A percentile compares a stretch with the other conserved stretches of the same genome.
phyloP scores from a whole-genome alignment of 2,888 invertebrate genomes.

The Octonoba sinensis region DNA sequence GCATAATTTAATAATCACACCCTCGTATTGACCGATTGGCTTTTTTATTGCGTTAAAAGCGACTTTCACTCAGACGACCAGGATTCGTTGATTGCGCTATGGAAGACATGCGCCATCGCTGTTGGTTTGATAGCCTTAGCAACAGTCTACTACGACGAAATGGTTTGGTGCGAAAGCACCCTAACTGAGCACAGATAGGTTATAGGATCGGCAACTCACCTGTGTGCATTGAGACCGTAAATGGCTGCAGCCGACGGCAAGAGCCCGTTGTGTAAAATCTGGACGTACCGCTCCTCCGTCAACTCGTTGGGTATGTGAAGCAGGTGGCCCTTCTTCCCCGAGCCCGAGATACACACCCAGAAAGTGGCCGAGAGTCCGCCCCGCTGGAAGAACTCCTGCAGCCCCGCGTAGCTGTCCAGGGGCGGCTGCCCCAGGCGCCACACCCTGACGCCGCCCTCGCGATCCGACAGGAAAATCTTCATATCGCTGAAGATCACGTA shows the following conservation, averaged over 20 bases:
- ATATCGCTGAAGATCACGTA: slow-evolving; percentile 54
- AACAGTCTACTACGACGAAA: too few species aligned
- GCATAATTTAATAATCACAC: too few species aligned
- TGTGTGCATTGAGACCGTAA: slow-evolving; percentile 58
- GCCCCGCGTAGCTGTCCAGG: slow-evolving; percentile 40
- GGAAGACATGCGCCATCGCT: too few species aligned
- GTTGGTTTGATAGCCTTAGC: too few species aligned
- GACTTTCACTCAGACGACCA: too few species aligned
- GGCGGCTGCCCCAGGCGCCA: slow-evolving; percentile 57
- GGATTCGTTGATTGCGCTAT: too few species aligned
- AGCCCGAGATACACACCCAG: slow-evolving; percentile 59
- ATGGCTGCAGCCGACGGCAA: slow-evolving; percentile 60
- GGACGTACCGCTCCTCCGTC: slow-evolving; percentile 61
- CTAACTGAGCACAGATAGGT: too few species aligned
- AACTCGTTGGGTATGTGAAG: slow-evolving; percentile 61
- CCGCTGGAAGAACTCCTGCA: slow-evolving; percentile 45
- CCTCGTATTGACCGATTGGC: too few species aligned
- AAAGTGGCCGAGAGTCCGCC: slow-evolving; percentile 58
- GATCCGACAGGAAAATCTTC: slow-evolving; percentile 50
- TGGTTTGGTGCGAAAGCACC: too few species aligned
- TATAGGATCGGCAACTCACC: slow-evolving; percentile 17
- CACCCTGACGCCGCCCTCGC: slow-evolving; percentile 45
- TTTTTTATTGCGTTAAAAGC: too few species aligned
- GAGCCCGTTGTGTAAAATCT: slow-evolving; percentile 58
- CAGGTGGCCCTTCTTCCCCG: slow-evolving; percentile 45